Base-by-base conservation (phyloP, 2,888 invertebrate genomes). In the Ophion slaviceki region DNA sequence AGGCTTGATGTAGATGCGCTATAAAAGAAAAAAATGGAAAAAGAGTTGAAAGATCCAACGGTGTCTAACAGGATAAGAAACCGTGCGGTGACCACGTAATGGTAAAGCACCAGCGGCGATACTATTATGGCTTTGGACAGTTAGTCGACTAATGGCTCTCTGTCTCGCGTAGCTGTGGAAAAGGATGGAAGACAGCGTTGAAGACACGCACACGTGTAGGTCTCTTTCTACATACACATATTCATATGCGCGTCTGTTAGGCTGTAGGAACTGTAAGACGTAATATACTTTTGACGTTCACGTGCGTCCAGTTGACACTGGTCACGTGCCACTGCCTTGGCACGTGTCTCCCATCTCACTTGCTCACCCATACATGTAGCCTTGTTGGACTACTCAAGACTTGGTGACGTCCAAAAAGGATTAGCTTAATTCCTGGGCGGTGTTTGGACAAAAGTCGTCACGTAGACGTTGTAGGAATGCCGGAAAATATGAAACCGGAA, bases 111-210 rank as follows among this genome's bases (percentile, higher is more conserved):
- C 36, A 85, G 84, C 88, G 86, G 86, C 77, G 66, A 81, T 84
- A 78, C 86, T 80, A 82, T 91, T 87, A 88, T 87, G 88, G 88
- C 67, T 82, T 82, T 86, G 85, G 85, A 88, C 88, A 88, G 88
- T 88, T 88, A 88, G 68, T 67, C 82, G 76, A 79, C 80, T 82
- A 80, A 78, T 82, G 61, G 76, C 62, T 24, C 40, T 32, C 45
- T 62, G 70, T 78, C 68, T 68, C 45, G 32, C 72, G 45, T 32
- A 20, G 32, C 71, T 40, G 28, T 62, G 53, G 53, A 68, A 74
- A 14, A 45, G 40, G 57, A 80, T 45, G 80, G 53, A 62, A 14
- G 36, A 64, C 17, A 62, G 32, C 74, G 45, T 40, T 40, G 40
- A 40, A 40, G 40, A 40, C 40, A 40, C 40, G 6, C 6, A 40